phyloP scores from a whole-genome alignment of 1,140 invertebrate species.

The Zaprionus capensis region DNA sequence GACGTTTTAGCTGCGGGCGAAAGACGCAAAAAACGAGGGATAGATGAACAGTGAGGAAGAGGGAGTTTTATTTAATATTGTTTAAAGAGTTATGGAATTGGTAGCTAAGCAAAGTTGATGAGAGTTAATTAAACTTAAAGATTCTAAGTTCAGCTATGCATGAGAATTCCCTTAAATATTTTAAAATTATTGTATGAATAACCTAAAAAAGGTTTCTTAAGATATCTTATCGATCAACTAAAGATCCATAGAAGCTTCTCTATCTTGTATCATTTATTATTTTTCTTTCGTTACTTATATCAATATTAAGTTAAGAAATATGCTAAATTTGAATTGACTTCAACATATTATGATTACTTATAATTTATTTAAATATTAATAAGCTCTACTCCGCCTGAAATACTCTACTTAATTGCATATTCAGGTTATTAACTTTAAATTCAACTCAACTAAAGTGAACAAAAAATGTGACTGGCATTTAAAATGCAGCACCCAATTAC shows the following conservation, averaged over 20 bases:
- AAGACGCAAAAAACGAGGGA: fast-evolving
- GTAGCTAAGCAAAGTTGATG: not conserved
- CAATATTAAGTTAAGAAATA: too few species aligned
- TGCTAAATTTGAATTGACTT: too few species aligned
- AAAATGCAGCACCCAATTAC: constrained; percentile 66
- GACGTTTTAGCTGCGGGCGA: not conserved
- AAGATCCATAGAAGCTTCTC: too few species aligned
- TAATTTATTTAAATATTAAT: not conserved
- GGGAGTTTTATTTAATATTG: not conserved
- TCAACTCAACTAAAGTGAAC: constrained; percentile 27
- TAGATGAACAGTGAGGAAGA: too few species aligned
- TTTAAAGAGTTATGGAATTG: not conserved
- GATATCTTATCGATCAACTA: too few species aligned
- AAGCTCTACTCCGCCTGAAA: not conserved
- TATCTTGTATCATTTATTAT: too few species aligned
- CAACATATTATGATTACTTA: not conserved
- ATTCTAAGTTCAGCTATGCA: too few species aligned
- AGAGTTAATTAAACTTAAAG: too few species aligned
- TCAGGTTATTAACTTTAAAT: constrained; percentile 20
- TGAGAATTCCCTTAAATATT: too few species aligned
- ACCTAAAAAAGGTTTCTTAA: too few species aligned
- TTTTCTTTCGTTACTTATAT: too few species aligned
- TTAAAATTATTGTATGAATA: too few species aligned
- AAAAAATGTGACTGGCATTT: constrained; percentile 26
- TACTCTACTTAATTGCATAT: constrained; percentile 3